phyloP scores from a whole-genome alignment of 2,113 vertebrate genomes.

The Orthonyx spaldingii region DNA sequence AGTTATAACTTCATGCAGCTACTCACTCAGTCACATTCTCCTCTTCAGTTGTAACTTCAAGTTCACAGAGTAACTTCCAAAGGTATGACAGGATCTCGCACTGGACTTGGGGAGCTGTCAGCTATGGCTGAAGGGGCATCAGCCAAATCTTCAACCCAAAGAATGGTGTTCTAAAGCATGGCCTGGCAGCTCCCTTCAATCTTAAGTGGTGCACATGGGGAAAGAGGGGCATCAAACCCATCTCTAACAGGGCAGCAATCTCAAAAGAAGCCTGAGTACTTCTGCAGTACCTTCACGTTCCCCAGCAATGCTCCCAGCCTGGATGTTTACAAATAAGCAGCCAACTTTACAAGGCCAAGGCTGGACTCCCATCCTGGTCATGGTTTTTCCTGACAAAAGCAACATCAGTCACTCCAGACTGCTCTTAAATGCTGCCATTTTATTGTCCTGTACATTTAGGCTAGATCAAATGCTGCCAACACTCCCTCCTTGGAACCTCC shows the following conservation, averaged over 20 bases:
- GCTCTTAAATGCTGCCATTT: background rate
- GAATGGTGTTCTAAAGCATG: rapidly evolving
- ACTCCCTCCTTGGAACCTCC: background rate
- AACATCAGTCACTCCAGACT: background rate
- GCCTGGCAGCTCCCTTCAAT: background rate
- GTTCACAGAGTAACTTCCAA: background rate
- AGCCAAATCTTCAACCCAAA: background rate
- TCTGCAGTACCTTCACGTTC: background rate
- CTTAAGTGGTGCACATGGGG: background rate
- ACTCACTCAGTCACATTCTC: background rate
- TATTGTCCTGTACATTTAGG: background rate
- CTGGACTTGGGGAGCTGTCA: background rate
- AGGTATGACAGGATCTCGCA: background rate
- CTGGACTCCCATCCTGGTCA: background rate
- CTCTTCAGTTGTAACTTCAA: background rate
- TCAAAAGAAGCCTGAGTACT: background rate
- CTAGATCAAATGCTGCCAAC: background rate
- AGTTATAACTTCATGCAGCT: background rate
- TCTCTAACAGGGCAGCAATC: background rate
- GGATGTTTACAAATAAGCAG: background rate
- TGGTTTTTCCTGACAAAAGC: background rate
- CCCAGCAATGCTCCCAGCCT: background rate
- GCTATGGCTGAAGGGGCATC: background rate
- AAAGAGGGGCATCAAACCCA: background rate
- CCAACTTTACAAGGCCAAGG: background rate